These are phyloP conservation scores for Ctenosaura bakeri DNA, from an alignment of 2,797 vertebrate genomes.

Conservation along the genomic window DNA sequence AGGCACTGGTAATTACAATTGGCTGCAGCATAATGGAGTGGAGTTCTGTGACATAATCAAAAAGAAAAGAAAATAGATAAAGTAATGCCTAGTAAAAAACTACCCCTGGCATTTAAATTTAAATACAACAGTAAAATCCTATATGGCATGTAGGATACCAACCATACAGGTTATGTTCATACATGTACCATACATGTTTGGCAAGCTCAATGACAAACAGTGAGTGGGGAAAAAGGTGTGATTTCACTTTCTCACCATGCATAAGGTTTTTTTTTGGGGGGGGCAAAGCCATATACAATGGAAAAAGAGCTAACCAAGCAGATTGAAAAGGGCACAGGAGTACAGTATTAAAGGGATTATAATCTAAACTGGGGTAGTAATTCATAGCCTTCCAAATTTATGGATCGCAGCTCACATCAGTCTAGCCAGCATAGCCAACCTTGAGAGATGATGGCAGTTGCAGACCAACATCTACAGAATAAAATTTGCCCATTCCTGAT, in stretches of 20 bases:
- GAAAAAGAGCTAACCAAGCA: neutral
- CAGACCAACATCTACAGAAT: too few relatives aligned
- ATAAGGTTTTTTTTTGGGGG: too few relatives aligned
- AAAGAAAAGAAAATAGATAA: constrained; percentile 63
- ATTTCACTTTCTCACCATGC: neutral
- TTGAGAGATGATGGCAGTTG: too few relatives aligned
- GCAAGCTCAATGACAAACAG: neutral
- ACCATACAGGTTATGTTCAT: neutral
- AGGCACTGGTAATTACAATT: constrained; percentile 99
- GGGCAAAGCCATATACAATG: too few relatives aligned
- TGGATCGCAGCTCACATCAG: too few relatives aligned
- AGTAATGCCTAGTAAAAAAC: constrained; percentile 69
- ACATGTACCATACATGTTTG: neutral
- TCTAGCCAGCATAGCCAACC: too few relatives aligned
- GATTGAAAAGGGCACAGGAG: neutral
- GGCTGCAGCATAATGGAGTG: constrained; percentile 97
- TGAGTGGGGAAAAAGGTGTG: neutral
- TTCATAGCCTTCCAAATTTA: too few relatives aligned
- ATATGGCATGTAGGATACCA: neutral
- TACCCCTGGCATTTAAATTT: neutral
- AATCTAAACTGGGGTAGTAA: neutral
- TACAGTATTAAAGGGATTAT: neutral
- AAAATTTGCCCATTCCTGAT: too few relatives aligned
- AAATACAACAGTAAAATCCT: neutral
- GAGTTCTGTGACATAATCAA: constrained; percentile 86